A percentile compares a stretch with the other conserved stretches of the same genome.
phyloP scores from a whole-genome alignment of 2,113 vertebrate species.

The Origma solitaria region DNA sequence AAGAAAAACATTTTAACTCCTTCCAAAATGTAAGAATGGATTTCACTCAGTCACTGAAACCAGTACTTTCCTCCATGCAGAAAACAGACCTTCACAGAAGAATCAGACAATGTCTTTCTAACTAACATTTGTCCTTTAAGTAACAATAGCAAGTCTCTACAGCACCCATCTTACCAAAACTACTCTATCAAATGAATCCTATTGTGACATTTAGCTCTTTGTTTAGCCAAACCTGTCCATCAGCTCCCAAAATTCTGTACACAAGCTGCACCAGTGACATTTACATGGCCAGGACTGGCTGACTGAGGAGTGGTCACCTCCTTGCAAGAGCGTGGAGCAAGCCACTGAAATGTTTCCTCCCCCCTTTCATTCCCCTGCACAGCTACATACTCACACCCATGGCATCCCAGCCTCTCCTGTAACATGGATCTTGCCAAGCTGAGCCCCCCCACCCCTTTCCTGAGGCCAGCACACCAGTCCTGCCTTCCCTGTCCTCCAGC shows the following conservation, averaged over 20 bases:
- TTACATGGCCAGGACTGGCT: not conserved
- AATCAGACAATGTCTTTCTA: not conserved
- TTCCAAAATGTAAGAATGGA: not conserved
- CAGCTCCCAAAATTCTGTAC: not conserved
- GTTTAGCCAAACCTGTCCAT: not conserved
- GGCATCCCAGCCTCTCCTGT: not conserved
- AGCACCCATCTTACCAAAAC: not conserved
- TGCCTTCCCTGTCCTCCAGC: not conserved
- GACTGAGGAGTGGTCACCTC: not conserved
- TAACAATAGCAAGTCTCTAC: not conserved
- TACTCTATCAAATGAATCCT: not conserved
- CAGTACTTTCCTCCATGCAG: not conserved
- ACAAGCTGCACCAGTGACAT: not conserved
- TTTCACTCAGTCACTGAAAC: not conserved
- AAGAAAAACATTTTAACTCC: not conserved
- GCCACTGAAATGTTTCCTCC: not conserved
- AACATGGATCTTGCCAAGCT: not conserved
- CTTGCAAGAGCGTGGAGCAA: not conserved
- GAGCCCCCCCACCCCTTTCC: not conserved
- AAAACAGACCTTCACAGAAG: not conserved
- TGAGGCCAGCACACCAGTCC: not conserved
- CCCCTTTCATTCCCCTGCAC: not conserved
- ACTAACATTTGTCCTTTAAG: not conserved
- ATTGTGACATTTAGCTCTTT: not conserved
- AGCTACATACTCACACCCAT: fast-evolving